phyloP scores from a whole-genome alignment of 2,888 invertebrate genomes.

The Ochropleura leucogaster region DNA sequence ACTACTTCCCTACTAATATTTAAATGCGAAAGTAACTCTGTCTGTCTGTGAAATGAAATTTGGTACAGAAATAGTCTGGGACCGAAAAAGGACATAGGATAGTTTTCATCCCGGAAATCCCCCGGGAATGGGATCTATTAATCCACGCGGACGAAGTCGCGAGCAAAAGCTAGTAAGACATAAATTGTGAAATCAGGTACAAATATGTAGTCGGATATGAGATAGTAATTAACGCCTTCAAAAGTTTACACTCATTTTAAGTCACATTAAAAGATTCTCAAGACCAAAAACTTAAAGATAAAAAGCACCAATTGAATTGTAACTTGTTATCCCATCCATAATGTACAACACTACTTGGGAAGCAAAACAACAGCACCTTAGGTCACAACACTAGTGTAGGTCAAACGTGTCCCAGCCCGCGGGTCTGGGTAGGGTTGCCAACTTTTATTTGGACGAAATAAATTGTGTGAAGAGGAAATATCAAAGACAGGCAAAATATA shows the following conservation, averaged over 20 bases:
- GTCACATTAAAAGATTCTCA: not conserved
- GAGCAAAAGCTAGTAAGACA: too few species aligned
- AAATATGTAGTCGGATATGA: too few species aligned
- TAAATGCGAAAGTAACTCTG: too few species aligned
- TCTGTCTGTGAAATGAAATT: too few species aligned
- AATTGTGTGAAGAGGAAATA: not conserved
- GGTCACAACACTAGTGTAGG: slow-evolving; percentile 52
- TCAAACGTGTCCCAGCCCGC: slow-evolving; percentile 56
- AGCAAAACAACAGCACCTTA: slow-evolving; percentile 22
- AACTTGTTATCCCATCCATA: slow-evolving; percentile 10
- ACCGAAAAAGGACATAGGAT: too few species aligned
- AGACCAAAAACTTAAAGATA: not conserved
- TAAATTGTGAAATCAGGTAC: too few species aligned
- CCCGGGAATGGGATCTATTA: too few species aligned
- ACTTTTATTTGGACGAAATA: not conserved
- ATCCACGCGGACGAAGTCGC: too few species aligned
- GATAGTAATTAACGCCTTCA: too few species aligned
- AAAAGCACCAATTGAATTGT: not conserved
- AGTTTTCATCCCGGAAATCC: too few species aligned
- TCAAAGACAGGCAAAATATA: not conserved
- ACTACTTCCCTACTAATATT: too few species aligned
- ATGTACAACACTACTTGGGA: slow-evolving; percentile 28
- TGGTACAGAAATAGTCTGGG: too few species aligned
- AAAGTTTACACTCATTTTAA: not conserved
- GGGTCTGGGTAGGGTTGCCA: slow-evolving; percentile 35